Percentiles rank a stretch among this genome's conserved stretches.
Evolutionary conservation across 1,140 invertebrate genomes (phyloP).

Genomic region (Conopomorpha cramerella): DNA sequence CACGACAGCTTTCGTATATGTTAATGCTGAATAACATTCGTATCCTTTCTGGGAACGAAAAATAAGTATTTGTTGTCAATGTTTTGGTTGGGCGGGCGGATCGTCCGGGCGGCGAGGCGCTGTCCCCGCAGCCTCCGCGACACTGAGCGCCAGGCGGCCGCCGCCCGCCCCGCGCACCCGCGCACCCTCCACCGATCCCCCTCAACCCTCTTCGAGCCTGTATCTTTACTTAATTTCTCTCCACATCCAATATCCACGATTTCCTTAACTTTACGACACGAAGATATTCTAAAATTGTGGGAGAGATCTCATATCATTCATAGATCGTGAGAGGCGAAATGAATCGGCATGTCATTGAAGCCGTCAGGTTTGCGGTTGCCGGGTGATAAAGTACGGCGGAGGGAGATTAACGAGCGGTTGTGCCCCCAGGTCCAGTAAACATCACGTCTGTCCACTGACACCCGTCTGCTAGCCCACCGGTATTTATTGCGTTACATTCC

Average conservation of each 20-base stretch:
- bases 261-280: conserved; percentile 14
- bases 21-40: neutral
- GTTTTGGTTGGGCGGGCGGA: conserved; percentile 17
- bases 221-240: conserved; percentile 46
- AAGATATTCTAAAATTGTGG: neutral
- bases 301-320: no score
- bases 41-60: neutral
- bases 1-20: neutral
- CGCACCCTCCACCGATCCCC: conserved; percentile 15
- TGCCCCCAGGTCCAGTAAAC: conserved; percentile 8
- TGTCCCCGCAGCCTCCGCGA: conserved; percentile 42
- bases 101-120: conserved; percentile 25
- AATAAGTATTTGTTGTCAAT: conserved; percentile 8
- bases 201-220: conserved; percentile 11
- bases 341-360: no score
- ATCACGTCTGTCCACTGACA: conserved; percentile 5
- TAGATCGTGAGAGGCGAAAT: no score
- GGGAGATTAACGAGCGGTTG: conserved; percentile 2
- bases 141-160: conserved; percentile 29
- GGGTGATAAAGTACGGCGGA: no score
- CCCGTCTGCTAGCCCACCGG: conserved; percentile 7
- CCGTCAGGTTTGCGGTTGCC: no score
- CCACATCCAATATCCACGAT: conserved; percentile 26
- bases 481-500: conserved; percentile 19
- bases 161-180: conserved; percentile 13